Evolutionary conservation across 1,140 invertebrate species (phyloP).

Genomic region (Adelges cooleyi): DNA sequence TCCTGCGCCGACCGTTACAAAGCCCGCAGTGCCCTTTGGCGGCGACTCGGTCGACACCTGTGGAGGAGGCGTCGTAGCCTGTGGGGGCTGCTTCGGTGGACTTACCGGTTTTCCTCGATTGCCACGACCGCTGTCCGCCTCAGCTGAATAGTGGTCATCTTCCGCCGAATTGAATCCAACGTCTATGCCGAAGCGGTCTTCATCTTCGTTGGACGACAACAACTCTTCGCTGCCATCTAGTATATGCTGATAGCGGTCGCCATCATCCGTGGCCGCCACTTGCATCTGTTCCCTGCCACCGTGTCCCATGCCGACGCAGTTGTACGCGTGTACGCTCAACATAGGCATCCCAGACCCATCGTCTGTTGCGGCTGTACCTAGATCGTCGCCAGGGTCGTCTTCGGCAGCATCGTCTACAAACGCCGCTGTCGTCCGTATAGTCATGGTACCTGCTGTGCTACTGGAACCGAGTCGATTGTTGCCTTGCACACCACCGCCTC

Average conservation of each 20-base stretch:
- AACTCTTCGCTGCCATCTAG: slow-evolving; percentile 34
- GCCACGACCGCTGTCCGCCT: no score
- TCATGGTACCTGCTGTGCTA: slow-evolving; percentile 32
- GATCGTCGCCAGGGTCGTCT: not conserved
- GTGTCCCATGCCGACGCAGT: slow-evolving; percentile 41
- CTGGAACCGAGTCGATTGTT: not conserved
- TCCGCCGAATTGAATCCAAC: slow-evolving; percentile 34
- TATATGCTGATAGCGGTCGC: slow-evolving; percentile 37
- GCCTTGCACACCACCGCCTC: slow-evolving; percentile 33
- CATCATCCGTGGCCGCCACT: not conserved
- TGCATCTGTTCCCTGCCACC: not conserved
- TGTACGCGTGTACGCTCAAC: slow-evolving; percentile 69
- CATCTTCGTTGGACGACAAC: not conserved
- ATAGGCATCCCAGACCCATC: slow-evolving; percentile 38
- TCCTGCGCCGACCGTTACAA: no score
- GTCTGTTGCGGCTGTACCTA: not conserved
- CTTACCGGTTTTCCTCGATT: no score
- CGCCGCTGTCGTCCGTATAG: slow-evolving; percentile 62
- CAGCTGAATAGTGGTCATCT: slow-evolving; percentile 32
- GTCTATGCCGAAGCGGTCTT: slow-evolving; percentile 36
- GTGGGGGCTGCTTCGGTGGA: no score
- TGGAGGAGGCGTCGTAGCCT: no score
- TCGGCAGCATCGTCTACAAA: not conserved
- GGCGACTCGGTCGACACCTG: no score
- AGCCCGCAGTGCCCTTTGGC: no score